A percentile compares a stretch with the other conserved stretches of the same genome.
These are phyloP conservation scores for Hoplodrina ambigua DNA, from an alignment of 2,888 invertebrate species.

Conservation along the genomic window DNA sequence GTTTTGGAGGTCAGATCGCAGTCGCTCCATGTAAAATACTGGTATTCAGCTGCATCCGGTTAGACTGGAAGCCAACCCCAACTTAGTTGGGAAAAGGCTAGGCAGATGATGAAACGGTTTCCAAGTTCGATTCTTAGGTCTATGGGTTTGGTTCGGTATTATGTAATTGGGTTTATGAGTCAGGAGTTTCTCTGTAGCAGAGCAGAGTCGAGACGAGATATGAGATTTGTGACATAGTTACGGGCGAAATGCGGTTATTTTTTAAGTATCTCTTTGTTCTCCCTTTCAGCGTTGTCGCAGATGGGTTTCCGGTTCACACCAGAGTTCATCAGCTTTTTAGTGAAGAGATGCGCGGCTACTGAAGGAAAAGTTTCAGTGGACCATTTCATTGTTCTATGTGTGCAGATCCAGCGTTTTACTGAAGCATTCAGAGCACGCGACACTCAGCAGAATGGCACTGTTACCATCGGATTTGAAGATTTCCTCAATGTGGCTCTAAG, in stretches of 20 bases:
- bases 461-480: conserved; percentile 97
- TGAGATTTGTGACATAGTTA: background rate
- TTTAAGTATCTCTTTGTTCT: background rate
- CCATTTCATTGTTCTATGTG: conserved; percentile 96
- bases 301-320: conserved; percentile 97
- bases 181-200: background rate
- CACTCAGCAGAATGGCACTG: conserved; percentile 94
- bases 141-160: too few relatives aligned
- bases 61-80: too few relatives aligned
- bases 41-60: too few relatives aligned
- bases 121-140: background rate
- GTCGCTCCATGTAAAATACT: too few relatives aligned
- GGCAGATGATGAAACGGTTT: too few relatives aligned
- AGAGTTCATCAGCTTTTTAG: conserved; percentile 93
- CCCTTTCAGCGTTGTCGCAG: conserved; percentile 93
- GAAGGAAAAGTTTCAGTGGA: conserved; percentile 94
- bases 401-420: conserved; percentile 96
- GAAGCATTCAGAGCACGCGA: conserved; percentile 96
- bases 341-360: conserved; percentile 92
- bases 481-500: conserved; percentile 95
- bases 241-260: background rate
- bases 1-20: too few relatives aligned
- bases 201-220: too few relatives aligned
- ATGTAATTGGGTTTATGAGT: background rate
- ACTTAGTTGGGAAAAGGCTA: too few relatives aligned